phyloP scores from a whole-genome alignment of 2,113 vertebrate genomes.

The Variabilichromis moorii region DNA sequence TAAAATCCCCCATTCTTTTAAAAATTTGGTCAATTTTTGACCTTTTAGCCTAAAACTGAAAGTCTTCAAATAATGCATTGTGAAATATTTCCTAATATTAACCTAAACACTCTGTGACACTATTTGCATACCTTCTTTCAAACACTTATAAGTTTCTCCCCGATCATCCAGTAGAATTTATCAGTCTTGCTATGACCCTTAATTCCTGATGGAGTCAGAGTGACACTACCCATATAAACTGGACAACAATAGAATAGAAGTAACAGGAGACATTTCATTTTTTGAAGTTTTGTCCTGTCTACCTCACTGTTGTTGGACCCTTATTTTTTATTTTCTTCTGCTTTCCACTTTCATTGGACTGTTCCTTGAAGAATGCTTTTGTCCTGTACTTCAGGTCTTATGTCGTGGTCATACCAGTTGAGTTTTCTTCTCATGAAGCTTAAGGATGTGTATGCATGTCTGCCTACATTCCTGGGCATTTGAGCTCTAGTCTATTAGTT shows the following conservation, averaged over 20 bases:
- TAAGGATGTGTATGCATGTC: background rate
- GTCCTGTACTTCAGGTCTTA: background rate
- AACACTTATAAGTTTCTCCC: background rate
- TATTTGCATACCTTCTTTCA: background rate
- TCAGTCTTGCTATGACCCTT: background rate
- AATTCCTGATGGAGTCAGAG: background rate
- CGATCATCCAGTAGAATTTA: background rate
- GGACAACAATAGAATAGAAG: background rate
- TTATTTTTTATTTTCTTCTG: background rate
- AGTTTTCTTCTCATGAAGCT: background rate
- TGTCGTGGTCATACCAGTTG: background rate
- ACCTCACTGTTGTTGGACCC: background rate
- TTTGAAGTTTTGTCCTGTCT: background rate
- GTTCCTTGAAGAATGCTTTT: background rate
- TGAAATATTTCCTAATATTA: background rate
- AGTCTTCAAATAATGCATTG: background rate
- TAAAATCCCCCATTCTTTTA: background rate
- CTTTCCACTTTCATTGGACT: background rate
- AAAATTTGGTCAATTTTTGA: background rate
- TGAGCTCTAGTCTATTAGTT: background rate
- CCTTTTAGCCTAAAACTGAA: background rate
- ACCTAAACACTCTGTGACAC: background rate
- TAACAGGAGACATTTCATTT: background rate
- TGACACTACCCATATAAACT: background rate
- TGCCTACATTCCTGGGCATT: background rate